Evolutionary conservation across 2,113 vertebrate genomes (phyloP), one percentile per base, ranked within the genome.

Genomic region (Puntigrus tetrazona): DNA sequence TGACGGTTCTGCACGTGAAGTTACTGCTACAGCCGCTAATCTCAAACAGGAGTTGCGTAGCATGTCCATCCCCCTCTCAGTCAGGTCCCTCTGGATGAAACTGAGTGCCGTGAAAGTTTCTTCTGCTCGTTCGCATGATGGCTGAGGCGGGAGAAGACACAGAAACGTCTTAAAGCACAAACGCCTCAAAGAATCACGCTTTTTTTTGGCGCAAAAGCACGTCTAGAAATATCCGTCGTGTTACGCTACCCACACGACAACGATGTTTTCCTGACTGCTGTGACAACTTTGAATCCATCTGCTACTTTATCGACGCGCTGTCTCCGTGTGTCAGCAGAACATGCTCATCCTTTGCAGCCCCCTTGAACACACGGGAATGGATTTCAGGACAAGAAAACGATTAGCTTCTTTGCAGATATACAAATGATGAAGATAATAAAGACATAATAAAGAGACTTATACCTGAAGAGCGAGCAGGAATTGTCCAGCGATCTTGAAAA

Each of bases 31-130:
- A 99, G 0, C 97, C 98, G 9, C 97, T 97, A 0, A 99, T 96
- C 25, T 99, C 98, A 20, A 97, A 99, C 13, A 99, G 93, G 45
- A 99, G 78, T 97, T 99, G 81, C 96, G 96, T 91, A 99, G 92
- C 94, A 99, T 98, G 85, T 96, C 94, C 88, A 95, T 97, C 34
- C 98, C 98, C 16, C 96, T 94, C 91, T 97, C 97, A 0, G 98
- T 99, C 38, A 99, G 94, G 91, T 98, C 97, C 98, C 91, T 99
- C 98, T 0, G 98, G 98, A 87, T 99, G 98, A 92, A 99, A 99
- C 90, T 99, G 98, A 0, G 94, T 97, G 63, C 98, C 98, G 0
- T 98, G n/a, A 99, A 25, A 99, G 93, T 41, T 99, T 99, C 90
- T 99, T 99, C 55, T 97, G 97, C 86, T 99, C 98, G 1, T 99